Evolutionary conservation across 1,140 invertebrate species (phyloP).

Genomic region (Andricus grossulariae): DNA sequence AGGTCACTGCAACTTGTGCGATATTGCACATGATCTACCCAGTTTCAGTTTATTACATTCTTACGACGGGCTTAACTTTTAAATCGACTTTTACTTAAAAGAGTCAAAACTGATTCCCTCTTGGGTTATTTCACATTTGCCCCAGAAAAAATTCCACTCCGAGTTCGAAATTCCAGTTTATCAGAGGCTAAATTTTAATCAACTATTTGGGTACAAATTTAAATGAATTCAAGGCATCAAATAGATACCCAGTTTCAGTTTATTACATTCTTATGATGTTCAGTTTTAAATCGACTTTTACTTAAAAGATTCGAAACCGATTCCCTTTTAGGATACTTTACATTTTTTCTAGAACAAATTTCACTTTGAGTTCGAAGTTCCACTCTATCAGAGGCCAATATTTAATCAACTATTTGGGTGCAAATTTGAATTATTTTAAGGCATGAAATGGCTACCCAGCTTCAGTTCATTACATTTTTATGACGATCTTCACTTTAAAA

Average conservation of each 20-base stretch:
- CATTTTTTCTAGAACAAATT: background rate
- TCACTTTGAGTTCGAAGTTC: background rate
- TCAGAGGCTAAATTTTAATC: too few relatives aligned
- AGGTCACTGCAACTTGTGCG: slow-evolving; percentile 34
- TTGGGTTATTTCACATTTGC: background rate
- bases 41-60: slow-evolving; percentile 21
- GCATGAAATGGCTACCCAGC: too few relatives aligned
- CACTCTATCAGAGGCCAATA: too few relatives aligned
- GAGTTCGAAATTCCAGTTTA: too few relatives aligned
- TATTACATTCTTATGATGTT: background rate
- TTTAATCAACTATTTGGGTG: too few relatives aligned
- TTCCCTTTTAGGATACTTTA: too few relatives aligned
- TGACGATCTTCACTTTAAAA: too few relatives aligned
- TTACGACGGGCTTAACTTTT: background rate
- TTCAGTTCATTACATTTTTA: too few relatives aligned
- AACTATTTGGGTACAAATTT: too few relatives aligned
- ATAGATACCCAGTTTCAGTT: too few relatives aligned
- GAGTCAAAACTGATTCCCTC: background rate
- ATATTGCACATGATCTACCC: slow-evolving; percentile 30
- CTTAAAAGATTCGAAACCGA: background rate
- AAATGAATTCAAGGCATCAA: too few relatives aligned
- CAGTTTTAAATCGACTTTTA: background rate
- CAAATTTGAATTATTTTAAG: too few relatives aligned
- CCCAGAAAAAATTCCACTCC: background rate
- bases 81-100: slow-evolving; percentile 2